Conservation (phyloP, 2,888 invertebrate genomes). For the Therioaphis trifolii region DNA sequence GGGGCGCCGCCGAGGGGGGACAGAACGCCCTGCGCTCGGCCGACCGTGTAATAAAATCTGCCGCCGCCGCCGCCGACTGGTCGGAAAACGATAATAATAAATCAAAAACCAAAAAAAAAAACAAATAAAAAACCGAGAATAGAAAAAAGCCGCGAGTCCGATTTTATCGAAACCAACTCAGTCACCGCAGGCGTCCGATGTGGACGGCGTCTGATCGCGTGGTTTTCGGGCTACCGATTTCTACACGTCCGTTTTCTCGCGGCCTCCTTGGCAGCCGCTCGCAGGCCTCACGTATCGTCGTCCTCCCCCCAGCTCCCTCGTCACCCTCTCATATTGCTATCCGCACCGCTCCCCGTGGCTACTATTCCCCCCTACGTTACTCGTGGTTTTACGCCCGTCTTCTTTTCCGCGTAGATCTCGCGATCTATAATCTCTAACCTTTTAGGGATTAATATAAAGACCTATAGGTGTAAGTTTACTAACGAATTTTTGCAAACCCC, state of each 20-base stretch:
- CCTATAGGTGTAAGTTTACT: too few relatives aligned
- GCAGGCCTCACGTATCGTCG: background rate
- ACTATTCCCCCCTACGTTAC: too few relatives aligned
- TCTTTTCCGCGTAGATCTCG: too few relatives aligned
- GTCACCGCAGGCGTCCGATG: background rate
- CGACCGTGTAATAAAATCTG: constrained; percentile 53
- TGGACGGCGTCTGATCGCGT: too few relatives aligned
- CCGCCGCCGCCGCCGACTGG: background rate
- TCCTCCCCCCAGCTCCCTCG: background rate
- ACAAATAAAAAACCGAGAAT: background rate
- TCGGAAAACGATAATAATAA: background rate
- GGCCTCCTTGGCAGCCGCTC: background rate
- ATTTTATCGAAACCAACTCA: constrained; percentile 52
- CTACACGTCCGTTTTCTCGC: background rate
- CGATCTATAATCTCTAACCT: too few relatives aligned
- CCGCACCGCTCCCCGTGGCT: too few relatives aligned
- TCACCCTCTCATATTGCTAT: too few relatives aligned
- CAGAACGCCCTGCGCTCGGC: background rate
- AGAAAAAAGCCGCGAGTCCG: constrained; percentile 25
- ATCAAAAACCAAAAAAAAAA: too few relatives aligned
- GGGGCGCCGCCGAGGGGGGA: background rate
- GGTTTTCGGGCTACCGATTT: background rate
- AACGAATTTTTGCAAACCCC: too few relatives aligned
- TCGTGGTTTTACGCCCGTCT: too few relatives aligned
- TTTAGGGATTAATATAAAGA: too few relatives aligned